phyloP scores from a whole-genome alignment of 2,888 invertebrate species.

The Pycnomerus fuliginosus region DNA sequence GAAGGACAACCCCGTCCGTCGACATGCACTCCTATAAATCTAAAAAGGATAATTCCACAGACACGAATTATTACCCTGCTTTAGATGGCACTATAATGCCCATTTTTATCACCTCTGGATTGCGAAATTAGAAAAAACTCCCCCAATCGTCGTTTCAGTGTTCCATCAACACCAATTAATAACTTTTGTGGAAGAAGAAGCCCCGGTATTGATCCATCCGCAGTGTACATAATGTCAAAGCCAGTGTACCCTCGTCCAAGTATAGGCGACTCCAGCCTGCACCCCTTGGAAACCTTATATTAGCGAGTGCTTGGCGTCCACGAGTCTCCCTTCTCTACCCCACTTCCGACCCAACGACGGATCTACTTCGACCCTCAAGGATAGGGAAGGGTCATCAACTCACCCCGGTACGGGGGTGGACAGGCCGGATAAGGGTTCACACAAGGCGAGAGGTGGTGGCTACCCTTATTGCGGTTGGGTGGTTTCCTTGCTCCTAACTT shows the following conservation, averaged over 20 bases:
- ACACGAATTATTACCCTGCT: constrained; percentile 26
- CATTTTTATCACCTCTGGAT: constrained; percentile 30
- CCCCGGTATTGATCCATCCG: constrained; percentile 22
- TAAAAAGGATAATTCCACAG: constrained; percentile 26
- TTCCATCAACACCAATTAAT: no score
- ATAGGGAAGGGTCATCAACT: constrained; percentile 34
- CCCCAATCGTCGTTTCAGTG: no score
- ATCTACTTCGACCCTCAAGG: constrained; percentile 30
- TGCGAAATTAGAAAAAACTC: no score
- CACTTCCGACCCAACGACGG: constrained; percentile 20
- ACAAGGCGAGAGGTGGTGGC: constrained; percentile 17
- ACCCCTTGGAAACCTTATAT: constrained; percentile 40
- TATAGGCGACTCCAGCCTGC: constrained; percentile 36
- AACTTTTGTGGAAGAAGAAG: constrained; percentile 12
- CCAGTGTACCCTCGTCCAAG: constrained; percentile 32
- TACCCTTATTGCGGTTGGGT: constrained; percentile 31
- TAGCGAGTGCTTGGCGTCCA: constrained; percentile 34
- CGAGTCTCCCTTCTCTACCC: constrained; percentile 19
- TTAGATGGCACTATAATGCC: constrained; percentile 25
- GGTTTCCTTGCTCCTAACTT: constrained; percentile 22
- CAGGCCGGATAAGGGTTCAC: constrained; percentile 32
- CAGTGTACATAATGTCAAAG: constrained; percentile 28
- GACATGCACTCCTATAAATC: constrained; percentile 27
- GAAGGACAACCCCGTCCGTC: constrained; percentile 13
- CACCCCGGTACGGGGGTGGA: constrained; percentile 26